A percentile compares a stretch with the other conserved stretches of the same genome.
Evolutionary conservation across 2,888 invertebrate genomes (phyloP).

Genomic region (Eupithecia vulgata): DNA sequence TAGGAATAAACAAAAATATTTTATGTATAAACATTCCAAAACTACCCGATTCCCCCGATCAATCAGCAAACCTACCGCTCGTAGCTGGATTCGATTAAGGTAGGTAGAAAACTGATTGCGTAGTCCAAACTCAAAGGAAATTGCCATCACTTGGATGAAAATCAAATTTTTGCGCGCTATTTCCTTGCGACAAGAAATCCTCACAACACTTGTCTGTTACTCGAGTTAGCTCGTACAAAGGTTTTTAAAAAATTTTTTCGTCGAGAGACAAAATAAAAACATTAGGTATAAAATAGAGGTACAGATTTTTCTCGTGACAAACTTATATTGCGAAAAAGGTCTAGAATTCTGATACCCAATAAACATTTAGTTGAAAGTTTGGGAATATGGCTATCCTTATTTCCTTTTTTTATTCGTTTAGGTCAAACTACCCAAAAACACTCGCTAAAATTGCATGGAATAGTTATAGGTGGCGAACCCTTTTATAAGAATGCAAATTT

Average conservation of each 20-base stretch:
- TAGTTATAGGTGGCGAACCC: slow-evolving; percentile 57
- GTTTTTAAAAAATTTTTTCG: background rate
- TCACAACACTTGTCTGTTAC: slow-evolving; percentile 49
- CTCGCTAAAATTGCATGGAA: slow-evolving; percentile 47
- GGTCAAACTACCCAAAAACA: slow-evolving; percentile 37
- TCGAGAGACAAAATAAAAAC: background rate
- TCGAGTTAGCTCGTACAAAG: slow-evolving; percentile 46
- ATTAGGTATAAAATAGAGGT: background rate
- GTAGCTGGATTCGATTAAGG: slow-evolving; percentile 28
- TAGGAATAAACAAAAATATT: background rate
- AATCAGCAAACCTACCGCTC: slow-evolving; percentile 24
- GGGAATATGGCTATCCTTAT: slow-evolving; percentile 31
- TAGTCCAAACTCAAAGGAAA: slow-evolving; percentile 43
- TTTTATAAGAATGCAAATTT: slow-evolving; percentile 67
- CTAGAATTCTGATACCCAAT: slow-evolving; percentile 33
- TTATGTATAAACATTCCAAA: slow-evolving; percentile 11
- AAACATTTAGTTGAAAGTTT: slow-evolving; percentile 38
- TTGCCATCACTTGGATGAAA: slow-evolving; percentile 43
- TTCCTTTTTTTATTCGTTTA: slow-evolving; percentile 44
- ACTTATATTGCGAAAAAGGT: slow-evolving; percentile 22
- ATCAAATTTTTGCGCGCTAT: slow-evolving; percentile 51
- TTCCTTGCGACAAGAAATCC: slow-evolving; percentile 52
- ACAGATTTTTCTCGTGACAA: slow-evolving; percentile 5
- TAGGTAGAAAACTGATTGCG: slow-evolving; percentile 38
- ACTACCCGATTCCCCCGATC: slow-evolving; percentile 19